Base-by-base conservation (phyloP, 2,888 invertebrate genomes). In the Pachydiplax longipennis region DNA sequence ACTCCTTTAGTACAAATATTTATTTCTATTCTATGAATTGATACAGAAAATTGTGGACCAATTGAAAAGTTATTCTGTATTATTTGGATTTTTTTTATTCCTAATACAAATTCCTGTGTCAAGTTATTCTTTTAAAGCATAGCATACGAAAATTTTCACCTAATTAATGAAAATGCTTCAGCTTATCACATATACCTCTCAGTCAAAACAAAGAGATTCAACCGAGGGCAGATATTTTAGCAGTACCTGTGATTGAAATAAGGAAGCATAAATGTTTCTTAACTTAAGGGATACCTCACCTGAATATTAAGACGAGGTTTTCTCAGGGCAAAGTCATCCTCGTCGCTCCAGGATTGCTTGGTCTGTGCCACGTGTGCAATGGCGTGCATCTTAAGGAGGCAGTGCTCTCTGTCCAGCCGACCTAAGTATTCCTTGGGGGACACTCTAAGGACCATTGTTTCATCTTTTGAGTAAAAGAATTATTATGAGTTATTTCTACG, bases 361-460 rank as follows among this genome's bases (percentile, higher is more conserved):
- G 97, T 97, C 93, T 97, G 97, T 92, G 95, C 95, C 1, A 97
- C 97, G 92, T 95, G 96, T 4, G 96, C 96, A 94, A 96, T 95
- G n/a, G 96, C 96, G 92, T 96, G 96, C 91, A 97, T 95, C 94
- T 97, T 97, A 91, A 97, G 95, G 94, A 96, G 95, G 90, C 96
- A 95, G 92, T 97, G 96, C 92, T 97, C 97, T 22, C 87, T 53
- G 0, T 96, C 96, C 92, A 97, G 93, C 93, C 96, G 96, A 91
- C 96, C 95, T 94, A 96, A 95, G 93, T 97, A 97, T 91, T 97
- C 96, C 90, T 95, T 95, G 22, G 96, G 95, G 18, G 95, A 95
- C 13, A 97, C 95, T 91, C 95, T 95, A 91, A 97, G 94, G 92
- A 95, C 95, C 37, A 96, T 93, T 0, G 95, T 95, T 93, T 96